Percentiles rank a stretch among this genome's conserved stretches.
phyloP scores from a whole-genome alignment of 2,888 invertebrate genomes.

The Lucinisca nassula region DNA sequence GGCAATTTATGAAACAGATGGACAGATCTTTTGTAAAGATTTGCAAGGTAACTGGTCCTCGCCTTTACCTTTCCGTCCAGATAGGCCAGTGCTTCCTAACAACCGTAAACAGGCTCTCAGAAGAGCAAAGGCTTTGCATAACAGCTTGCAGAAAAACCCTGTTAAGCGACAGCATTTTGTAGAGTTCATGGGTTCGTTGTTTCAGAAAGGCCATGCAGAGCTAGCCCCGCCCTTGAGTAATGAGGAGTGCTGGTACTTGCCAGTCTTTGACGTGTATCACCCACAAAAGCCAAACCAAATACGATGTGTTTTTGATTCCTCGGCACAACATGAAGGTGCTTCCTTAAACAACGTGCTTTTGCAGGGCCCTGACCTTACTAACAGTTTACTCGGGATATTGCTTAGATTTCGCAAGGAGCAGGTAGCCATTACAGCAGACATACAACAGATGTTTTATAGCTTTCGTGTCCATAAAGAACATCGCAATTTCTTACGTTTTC shows the following conservation, averaged over 20 bases:
- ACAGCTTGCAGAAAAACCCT: constrained; percentile 4
- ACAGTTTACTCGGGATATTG: constrained; percentile 56
- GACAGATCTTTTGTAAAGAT: not conserved
- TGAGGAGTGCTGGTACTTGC: constrained; percentile 13
- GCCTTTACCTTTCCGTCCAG: not conserved
- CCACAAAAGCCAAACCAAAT: constrained; percentile 30
- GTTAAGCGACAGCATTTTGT: not conserved
- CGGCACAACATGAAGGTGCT: constrained; percentile 24
- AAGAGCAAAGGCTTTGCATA: not conserved
- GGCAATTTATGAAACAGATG: too few relatives aligned
- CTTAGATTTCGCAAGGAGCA: constrained; percentile 42
- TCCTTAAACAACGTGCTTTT: constrained; percentile 30
- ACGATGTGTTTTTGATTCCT: constrained; percentile 60
- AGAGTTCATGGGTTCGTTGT: not conserved
- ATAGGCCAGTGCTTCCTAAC: not conserved
- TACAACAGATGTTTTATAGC: constrained; percentile 68
- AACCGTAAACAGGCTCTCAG: not conserved
- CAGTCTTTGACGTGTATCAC: not conserved
- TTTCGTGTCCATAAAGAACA: constrained; percentile 47
- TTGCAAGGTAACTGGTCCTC: not conserved
- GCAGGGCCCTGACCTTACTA: constrained; percentile 58
- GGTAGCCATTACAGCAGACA: constrained; percentile 55
- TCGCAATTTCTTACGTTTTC: constrained; percentile 50
- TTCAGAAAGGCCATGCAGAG: not conserved
- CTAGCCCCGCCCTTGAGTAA: not conserved